phyloP scores from a whole-genome alignment of 2,888 invertebrate species.

The Hirtodrosophila trivittata region DNA sequence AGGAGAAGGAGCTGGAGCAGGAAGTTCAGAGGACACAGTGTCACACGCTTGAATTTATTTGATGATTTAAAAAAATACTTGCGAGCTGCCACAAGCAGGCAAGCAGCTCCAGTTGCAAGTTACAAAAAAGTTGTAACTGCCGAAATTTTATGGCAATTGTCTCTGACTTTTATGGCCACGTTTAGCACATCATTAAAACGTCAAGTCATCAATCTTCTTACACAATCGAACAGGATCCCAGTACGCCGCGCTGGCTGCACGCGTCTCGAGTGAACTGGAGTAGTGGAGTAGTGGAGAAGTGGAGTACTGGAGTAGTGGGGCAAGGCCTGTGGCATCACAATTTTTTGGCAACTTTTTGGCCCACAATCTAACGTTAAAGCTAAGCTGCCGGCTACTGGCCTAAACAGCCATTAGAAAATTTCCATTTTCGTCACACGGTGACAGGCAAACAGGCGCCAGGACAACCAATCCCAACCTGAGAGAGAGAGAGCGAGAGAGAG shows the following conservation, averaged over 20 bases:
- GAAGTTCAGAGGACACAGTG: not conserved
- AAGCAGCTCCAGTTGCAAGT: conserved; percentile 48
- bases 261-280: not conserved
- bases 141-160: conserved; percentile 27
- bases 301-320: not conserved
- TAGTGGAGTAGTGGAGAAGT: too few species aligned
- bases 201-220: conserved; percentile 84
- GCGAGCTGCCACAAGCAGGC: conserved; percentile 66
- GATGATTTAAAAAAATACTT: conserved; percentile 71
- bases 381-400: conserved; percentile 11
- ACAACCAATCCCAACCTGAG: not conserved
- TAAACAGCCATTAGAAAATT: conserved; percentile 77
- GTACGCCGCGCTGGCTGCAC: conserved; percentile 30
- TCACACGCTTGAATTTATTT: conserved; percentile 7
- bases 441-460: conserved; percentile 70
- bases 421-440: conserved; percentile 83
- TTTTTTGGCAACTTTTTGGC: conserved; percentile 36
- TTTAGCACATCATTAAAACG: conserved; percentile 83
- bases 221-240: conserved; percentile 82
- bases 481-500: too few species aligned
- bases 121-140: conserved; percentile 1
- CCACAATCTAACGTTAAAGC: conserved; percentile 17
- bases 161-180: conserved; percentile 70
- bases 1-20: too few species aligned
- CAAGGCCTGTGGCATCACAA: conserved; percentile 16